Base-by-base conservation (phyloP, 2,797 vertebrate genomes). In the Saxicola maurus region DNA sequence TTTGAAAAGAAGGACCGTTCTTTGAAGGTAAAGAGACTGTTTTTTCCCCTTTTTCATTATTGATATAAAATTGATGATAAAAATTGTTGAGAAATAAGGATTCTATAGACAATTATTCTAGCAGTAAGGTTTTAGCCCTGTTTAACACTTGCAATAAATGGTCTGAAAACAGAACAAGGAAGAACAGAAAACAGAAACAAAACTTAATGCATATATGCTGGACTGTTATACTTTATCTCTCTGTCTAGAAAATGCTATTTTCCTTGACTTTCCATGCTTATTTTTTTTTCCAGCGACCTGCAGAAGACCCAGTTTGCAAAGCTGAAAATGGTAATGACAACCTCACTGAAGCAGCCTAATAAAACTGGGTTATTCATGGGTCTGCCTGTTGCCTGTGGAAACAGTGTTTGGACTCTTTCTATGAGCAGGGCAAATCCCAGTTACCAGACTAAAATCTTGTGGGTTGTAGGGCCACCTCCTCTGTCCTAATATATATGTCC, bases 21-120 rank as follows among this genome's bases (percentile, higher is more conserved):
- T 82, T 93, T 94, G 73, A 98, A 98, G 97, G 98, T 98, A 96
- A 96, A 86, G 69, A 27, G 2, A 6, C 3, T 53, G 14, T 24
- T 55, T 56, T 4, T 40, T n/a, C 17, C 13, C 17, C 27, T 27
- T 40, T 33, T 17, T 3, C 19, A 10, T 57, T 49, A 28, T 49
- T 64, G 33, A 60, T 68, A 42, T 28, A 49, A 49, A 49, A 49
- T 49, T 49, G 27, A 49, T 69, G 18, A 60, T 55, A 42, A 86
- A 89, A 74, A 52, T 71, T 46, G 13, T 17, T 59, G 24, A 89
- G 51, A 65, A 89, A 89, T 53, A 6, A 43, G 53, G 27, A 38
- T 60, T 77, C 14, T 46, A 2, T 31, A 33, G 21, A n/a, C 9
- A 53, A 11, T 57, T 28, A 46, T 72, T 28, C 24, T 60, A 56